Evolutionary conservation across 2,797 vertebrate genomes (phyloP).

Genomic region (Graptemys geographica): DNA sequence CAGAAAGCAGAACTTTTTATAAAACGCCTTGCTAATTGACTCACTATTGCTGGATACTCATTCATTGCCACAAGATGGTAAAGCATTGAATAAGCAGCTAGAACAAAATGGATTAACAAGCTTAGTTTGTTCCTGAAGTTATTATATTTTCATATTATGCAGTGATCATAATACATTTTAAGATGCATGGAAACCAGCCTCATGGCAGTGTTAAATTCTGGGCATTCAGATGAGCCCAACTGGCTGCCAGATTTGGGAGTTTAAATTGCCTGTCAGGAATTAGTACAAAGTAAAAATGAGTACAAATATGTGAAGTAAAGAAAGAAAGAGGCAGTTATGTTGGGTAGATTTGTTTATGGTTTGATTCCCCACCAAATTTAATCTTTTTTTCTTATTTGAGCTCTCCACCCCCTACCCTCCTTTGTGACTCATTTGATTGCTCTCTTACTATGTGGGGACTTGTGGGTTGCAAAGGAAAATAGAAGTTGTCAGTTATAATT

Average conservation of each 20-base stretch:
- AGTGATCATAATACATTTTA: background rate
- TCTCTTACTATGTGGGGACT: constrained; percentile 2
- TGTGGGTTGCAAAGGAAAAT: background rate
- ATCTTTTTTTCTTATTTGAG: background rate
- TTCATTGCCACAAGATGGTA: background rate
- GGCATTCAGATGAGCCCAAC: background rate
- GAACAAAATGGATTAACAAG: background rate
- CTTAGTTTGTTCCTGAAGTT: background rate
- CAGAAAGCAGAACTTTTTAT: background rate
- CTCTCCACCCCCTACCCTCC: background rate
- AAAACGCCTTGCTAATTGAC: background rate
- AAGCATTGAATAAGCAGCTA: fast-evolving
- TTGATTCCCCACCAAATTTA: background rate
- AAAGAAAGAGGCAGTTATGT: background rate
- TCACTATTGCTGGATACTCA: fast-evolving
- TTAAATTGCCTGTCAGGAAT: background rate
- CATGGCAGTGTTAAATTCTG: background rate
- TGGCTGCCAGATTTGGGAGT: background rate
- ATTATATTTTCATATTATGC: background rate
- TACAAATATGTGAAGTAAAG: background rate
- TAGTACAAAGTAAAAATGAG: background rate
- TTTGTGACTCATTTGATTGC: background rate
- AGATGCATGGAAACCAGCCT: background rate
- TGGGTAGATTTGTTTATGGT: background rate
- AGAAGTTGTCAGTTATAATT: constrained; percentile 44